Evolutionary conservation across 1,140 invertebrate species (phyloP), one percentile per base, ranked within the genome.

Genomic region (Pseudoatta argentina): DNA sequence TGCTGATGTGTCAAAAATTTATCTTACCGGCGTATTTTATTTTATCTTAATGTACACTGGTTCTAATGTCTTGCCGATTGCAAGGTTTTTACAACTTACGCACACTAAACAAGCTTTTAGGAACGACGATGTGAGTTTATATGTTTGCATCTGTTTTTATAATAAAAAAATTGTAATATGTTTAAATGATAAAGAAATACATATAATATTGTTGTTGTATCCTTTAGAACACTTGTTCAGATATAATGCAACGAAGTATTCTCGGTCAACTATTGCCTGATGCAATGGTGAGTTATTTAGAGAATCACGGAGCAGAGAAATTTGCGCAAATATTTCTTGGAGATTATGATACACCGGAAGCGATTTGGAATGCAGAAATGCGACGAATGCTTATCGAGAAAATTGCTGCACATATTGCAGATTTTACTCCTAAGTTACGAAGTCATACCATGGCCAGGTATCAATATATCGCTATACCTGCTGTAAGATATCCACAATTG

Each of bases 21-120:
- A 99, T 94, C 96, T 98, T 69, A 99, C 98, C 0, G 99, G 99
- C 8, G 97, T 99, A 12, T 99, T 99, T 95, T 99, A 98, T 95
- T 99, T 99, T 94, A 99, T 99, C 95, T 96, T 99, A 61, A 99
- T 99, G 98, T 99, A 99, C 94, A 99, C 98, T 12, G 99, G 99
- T 10, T 99, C 99, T 5, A 99, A 99, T 94, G 97, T 99, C 39
- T 95, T 99, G 64, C 99, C 99, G 0, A 97, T 99, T 79, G 99
- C 99, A 0, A 96, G 97, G 89, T 99, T 99, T 94, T 96, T 99
- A 27, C 97, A 99, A 92, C 96, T 99, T 71, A 99, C 99, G 16
- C 99, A 99, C 94, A 97, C 98, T 93, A 98, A 98, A 93, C 99
- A 98, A 95, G 98, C 98, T 0, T 99, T 99, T 93, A 96, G 98